Evolutionary conservation across 2,888 invertebrate species (phyloP), one percentile per base, ranked within the genome.

Genomic region (Pterobdella sp.): DNA sequence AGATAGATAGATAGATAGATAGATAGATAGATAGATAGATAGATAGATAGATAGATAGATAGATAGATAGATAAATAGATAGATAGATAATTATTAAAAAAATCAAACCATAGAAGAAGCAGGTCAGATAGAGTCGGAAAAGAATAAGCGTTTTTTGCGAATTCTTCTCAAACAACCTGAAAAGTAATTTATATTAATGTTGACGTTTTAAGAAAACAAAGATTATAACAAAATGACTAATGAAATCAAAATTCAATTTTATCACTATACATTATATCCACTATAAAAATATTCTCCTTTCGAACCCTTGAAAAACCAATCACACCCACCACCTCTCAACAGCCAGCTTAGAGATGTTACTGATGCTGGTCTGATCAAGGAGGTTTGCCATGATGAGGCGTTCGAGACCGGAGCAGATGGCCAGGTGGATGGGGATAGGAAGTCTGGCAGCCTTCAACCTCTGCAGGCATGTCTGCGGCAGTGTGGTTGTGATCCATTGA

Each of bases 101-200:
- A 56, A 26, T 4, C 75, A 68, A 69, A 85, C 86, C 82, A 81
- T 89, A 88, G 84, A 92, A 92, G 87, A 91, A 90, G 81, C 90
- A 90, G 65, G 90, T 89, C 76, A 91, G 85, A 78, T 91, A 87
- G 73, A 92, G 85, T 81, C 90, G 90, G 76, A 90, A 84, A 22
- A 90, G 89, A 76, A 90, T 88, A 77, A 91, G 85, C 69, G 90
- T 88, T 79, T 86, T 77, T 79, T 87, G 85, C 68, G 90, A 89
- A 83, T 89, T 89, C 69, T 88, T 87, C 79, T 88, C 86, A 80
- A 88, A 88, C 80, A 91, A 79, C 73, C 84, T 84, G 76, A 10
- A 79, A 78, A 37, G 63, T n/a, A 37, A 52, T 42, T 22, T n/a
- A 29, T 37, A 74, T 10, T n/a, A 7, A 69, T 18, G 49, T 10